Percentiles rank a stretch among this genome's conserved stretches.
These are phyloP conservation scores for Halisarca cf. caerulea DNA, from an alignment of 37 sponge, comb jelly and placozoan species.

Conservation along the genomic window DNA sequence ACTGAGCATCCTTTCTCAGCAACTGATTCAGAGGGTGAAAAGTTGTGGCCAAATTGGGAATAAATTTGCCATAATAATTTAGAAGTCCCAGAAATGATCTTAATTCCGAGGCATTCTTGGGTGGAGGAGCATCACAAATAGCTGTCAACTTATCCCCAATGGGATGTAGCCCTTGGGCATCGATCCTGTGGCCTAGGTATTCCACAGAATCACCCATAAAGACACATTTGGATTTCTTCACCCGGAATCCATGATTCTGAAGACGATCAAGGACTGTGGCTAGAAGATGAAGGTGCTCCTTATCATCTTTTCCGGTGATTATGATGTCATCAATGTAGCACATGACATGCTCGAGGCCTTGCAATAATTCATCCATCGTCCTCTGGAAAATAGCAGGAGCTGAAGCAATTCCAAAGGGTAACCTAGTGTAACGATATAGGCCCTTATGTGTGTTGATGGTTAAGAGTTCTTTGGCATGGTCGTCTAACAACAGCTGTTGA, in stretches of 20 bases:
- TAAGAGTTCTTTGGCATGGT: conserved; percentile 7
- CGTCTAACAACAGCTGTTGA: conserved; percentile 11
- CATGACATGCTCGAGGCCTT: conserved; percentile 8
- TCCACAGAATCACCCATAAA: conserved; percentile 21
- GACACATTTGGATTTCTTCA: conserved; percentile 22
- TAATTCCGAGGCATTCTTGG: conserved; percentile 25
- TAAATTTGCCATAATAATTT: conserved; percentile 35
- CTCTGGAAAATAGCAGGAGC: conserved; percentile 31
- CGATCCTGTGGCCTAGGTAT: conserved; percentile 25
- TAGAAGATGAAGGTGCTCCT: conserved; percentile 20
- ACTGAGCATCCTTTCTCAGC: background rate
- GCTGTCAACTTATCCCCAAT: conserved; percentile 27
- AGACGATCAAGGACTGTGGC: conserved; percentile 15
- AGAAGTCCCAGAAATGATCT: conserved; percentile 37
- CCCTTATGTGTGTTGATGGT: conserved; percentile 27
- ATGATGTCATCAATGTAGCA: conserved; percentile 33
- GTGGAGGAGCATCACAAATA: conserved; percentile 20
- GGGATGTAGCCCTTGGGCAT: conserved; percentile 34
- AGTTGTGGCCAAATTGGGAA: conserved; percentile 22
- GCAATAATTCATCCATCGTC: conserved; percentile 7
- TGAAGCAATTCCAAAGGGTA: conserved; percentile 33
- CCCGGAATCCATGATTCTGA: conserved; percentile 10
- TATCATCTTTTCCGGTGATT: conserved; percentile 23
- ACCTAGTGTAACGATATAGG: conserved; percentile 7
- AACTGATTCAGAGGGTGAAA: conserved; percentile 28